phyloP scores from a whole-genome alignment of 2,113 vertebrate genomes.

The Spheniscus mendiculus region DNA sequence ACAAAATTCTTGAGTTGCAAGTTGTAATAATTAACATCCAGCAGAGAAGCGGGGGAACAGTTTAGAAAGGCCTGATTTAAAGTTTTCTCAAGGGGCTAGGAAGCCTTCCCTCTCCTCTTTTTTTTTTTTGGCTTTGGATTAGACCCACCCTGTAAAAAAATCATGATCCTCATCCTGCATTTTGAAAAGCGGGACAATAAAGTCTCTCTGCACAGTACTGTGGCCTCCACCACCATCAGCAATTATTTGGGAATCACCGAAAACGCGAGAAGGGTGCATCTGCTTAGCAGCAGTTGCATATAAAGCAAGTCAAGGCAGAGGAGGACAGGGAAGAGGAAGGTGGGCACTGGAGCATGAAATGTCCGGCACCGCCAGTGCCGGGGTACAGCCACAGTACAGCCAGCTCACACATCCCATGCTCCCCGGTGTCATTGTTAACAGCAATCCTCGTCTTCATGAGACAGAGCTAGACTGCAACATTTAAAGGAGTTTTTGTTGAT shows the following conservation, averaged over 20 bases:
- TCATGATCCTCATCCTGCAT: not conserved
- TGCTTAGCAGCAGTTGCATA: not conserved
- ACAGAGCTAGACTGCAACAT: not conserved
- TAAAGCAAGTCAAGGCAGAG: not conserved
- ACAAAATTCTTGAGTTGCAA: not conserved
- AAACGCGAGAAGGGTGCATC: accelerated
- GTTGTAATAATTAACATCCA: slow-evolving; percentile 17
- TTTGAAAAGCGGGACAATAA: not conserved
- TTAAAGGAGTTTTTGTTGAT: not conserved
- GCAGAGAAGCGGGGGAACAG: not conserved
- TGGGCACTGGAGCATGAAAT: too few species aligned
- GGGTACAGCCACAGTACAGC: too few species aligned
- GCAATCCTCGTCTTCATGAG: not conserved
- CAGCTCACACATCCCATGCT: too few species aligned
- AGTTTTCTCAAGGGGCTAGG: not conserved
- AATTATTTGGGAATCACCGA: too few species aligned
- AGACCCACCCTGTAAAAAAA: not conserved
- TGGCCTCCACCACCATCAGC: not conserved
- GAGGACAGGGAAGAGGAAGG: not conserved
- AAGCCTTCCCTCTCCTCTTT: not conserved
- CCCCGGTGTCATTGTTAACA: accelerated
- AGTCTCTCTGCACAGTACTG: not conserved
- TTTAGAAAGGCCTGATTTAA: not conserved
- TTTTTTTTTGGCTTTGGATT: not conserved
- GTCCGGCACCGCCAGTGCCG: accelerated